A percentile compares a stretch with the other conserved stretches of the same genome.
These are phyloP conservation scores for Lipophrys pholis DNA, from an alignment of 2,113 vertebrate genomes.

Conservation along the genomic window DNA sequence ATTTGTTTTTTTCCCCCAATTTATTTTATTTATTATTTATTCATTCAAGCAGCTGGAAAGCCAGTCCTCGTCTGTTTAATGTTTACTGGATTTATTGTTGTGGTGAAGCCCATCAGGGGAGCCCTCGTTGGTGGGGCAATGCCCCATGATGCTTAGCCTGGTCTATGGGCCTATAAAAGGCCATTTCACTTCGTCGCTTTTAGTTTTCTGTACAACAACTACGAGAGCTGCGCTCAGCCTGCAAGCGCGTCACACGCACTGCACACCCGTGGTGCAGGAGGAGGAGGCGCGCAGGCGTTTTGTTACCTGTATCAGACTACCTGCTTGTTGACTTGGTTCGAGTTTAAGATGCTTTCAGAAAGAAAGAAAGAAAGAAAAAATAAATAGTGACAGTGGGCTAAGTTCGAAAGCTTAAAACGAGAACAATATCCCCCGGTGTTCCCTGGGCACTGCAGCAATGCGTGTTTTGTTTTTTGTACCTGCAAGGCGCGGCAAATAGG, in stretches of 20 bases:
- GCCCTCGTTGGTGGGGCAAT: conserved; percentile 57
- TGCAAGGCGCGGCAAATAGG: conserved; percentile 51
- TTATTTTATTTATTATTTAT: neutral
- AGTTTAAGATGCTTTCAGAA: conserved; percentile 64
- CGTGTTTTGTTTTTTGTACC: conserved; percentile 5
- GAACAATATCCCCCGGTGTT: neutral
- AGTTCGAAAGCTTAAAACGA: conserved; percentile 21
- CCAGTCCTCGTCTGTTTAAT: conserved; percentile 41
- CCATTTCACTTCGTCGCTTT: conserved; percentile 51
- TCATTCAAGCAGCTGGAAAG: conserved; percentile 59
- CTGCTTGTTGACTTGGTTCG: conserved; percentile 74
- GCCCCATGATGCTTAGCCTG: conserved; percentile 56
- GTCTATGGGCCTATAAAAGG: conserved; percentile 72
- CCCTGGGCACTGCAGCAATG: conserved; percentile 6
- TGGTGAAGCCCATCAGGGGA: conserved; percentile 63
- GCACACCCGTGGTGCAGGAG: conserved; percentile 62
- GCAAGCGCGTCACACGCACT: conserved; percentile 77
- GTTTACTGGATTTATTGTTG: conserved; percentile 71
- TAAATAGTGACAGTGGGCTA: conserved; percentile 31
- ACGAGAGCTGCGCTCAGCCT: conserved; percentile 71
- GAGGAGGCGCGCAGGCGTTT: conserved; percentile 74
- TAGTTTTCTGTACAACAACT: conserved; percentile 75
- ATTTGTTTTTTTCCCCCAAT: neutral
- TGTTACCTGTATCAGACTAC: conserved; percentile 82
- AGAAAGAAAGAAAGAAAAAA: no score